Percentiles rank a stretch among this genome's conserved stretches.
Evolutionary conservation across 2,797 vertebrate species (phyloP).

Genomic region (Discoglossus pictus): DNA sequence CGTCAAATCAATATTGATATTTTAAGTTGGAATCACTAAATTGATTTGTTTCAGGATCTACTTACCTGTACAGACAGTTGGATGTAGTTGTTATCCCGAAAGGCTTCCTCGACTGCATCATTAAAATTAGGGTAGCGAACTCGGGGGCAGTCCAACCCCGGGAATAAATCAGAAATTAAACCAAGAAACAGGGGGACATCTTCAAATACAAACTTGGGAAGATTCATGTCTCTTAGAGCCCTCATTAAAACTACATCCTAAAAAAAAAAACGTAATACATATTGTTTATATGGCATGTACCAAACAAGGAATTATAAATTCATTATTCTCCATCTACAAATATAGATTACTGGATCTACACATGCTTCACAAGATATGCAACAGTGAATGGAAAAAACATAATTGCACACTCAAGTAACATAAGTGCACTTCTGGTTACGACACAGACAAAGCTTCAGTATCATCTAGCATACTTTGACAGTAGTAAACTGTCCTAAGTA

Average conservation of each 20-base stretch:
- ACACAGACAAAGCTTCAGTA: too few relatives aligned
- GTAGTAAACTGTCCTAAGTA: too few relatives aligned
- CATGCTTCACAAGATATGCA: too few relatives aligned
- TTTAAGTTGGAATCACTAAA: too few relatives aligned
- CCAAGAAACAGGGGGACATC: constrained; percentile 95
- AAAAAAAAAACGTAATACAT: background rate
- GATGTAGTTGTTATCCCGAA: constrained; percentile 77
- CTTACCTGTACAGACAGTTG: constrained; percentile 83
- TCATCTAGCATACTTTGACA: too few relatives aligned
- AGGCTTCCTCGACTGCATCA: constrained; percentile 82
- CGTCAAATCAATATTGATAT: too few relatives aligned
- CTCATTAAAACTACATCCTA: constrained; percentile 96
- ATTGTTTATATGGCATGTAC: background rate
- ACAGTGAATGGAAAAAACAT: too few relatives aligned
- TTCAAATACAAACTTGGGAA: constrained; percentile 96
- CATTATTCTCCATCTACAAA: too few relatives aligned
- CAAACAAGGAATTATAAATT: too few relatives aligned
- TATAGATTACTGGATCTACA: too few relatives aligned
- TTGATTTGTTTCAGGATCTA: background rate
- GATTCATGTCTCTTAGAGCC: constrained; percentile 94
- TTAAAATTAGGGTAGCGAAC: constrained; percentile 88
- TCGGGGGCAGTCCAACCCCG: constrained; percentile 90
- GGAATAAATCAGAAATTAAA: constrained; percentile 91
- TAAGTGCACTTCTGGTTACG: too few relatives aligned
- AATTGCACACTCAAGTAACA: too few relatives aligned